These are phyloP conservation scores for Drosophila differens DNA, from an alignment of 2,888 invertebrate genomes.

Conservation along the genomic window DNA sequence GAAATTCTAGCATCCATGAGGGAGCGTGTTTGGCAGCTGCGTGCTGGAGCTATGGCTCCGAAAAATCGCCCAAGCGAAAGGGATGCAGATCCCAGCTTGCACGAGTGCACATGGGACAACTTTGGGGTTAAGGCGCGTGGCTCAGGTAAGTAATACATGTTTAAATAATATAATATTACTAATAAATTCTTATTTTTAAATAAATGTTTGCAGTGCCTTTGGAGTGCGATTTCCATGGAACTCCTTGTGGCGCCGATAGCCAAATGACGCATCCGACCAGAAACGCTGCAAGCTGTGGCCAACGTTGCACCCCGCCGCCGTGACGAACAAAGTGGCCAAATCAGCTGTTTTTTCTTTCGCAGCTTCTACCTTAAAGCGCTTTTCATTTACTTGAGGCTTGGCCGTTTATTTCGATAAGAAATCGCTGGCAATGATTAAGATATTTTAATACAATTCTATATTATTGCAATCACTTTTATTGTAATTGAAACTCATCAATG, in stretches of 20 bases:
- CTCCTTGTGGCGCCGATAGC: slow-evolving; percentile 54
- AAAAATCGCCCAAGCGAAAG: slow-evolving; percentile 85
- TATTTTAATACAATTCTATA: not conserved
- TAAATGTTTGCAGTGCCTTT: slow-evolving; percentile 30
- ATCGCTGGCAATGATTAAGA: not conserved
- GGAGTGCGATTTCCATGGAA: slow-evolving; percentile 58
- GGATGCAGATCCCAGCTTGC: slow-evolving; percentile 86
- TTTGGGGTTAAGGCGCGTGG: slow-evolving; percentile 68
- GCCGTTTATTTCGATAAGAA: not conserved
- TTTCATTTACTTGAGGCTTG: not conserved
- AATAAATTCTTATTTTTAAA: not conserved
- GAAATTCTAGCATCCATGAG: slow-evolving; percentile 82
- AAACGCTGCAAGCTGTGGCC: slow-evolving; percentile 4
- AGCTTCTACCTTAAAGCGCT: not conserved
- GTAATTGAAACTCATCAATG: not conserved
- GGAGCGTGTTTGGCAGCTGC: slow-evolving; percentile 84
- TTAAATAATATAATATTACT: too few relatives aligned
- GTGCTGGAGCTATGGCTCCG: slow-evolving; percentile 85
- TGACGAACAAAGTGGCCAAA: not conserved
- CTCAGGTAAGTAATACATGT: slow-evolving; percentile 24
- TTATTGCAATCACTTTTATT: not conserved
- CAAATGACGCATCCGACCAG: not conserved
- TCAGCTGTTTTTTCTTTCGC: slow-evolving; percentile 5
- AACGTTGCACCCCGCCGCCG: not conserved
- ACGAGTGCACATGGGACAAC: slow-evolving; percentile 87